phyloP scores from a whole-genome alignment of 2,888 invertebrate species.

The Temnothorax ravouxi region DNA sequence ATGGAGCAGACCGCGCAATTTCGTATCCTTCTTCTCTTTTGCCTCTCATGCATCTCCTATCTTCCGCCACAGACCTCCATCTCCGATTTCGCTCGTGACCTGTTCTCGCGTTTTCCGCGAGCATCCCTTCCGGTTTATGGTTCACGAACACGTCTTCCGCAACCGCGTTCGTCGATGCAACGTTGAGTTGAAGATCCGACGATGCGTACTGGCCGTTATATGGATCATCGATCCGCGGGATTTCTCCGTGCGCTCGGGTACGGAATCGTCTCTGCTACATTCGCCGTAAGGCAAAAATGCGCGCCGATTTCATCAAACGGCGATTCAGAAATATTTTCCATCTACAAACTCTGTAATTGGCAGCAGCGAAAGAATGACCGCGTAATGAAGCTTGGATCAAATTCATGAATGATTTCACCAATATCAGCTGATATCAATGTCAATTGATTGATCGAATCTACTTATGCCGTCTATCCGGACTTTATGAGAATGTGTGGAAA shows the following conservation, averaged over 20 bases:
- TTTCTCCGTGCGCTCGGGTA: not conserved
- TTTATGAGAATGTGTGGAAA: not conserved
- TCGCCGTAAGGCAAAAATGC: conserved; percentile 3
- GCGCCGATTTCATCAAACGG: not conserved
- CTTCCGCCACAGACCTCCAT: not conserved
- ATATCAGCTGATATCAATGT: not conserved
- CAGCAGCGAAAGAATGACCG: not conserved
- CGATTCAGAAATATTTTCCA: not conserved
- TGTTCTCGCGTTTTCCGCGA: not conserved
- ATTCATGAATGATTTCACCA: not conserved
- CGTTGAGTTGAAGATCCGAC: not conserved
- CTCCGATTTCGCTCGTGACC: conserved; percentile 28
- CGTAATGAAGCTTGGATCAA: not conserved
- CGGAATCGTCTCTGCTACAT: not conserved
- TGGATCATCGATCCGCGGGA: not conserved
- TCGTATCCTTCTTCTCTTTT: not conserved
- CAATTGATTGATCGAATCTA: conserved; percentile 10
- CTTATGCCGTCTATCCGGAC: not conserved
- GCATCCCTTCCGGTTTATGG: not conserved
- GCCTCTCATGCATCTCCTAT: not conserved
- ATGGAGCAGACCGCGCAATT: not conserved
- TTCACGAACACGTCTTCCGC: conserved; percentile 3
- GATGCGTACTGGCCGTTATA: conserved; percentile 1
- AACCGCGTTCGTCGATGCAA: not conserved
- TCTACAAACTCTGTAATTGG: conserved; percentile 16